Evolutionary conservation across 2,113 vertebrate genomes (phyloP).

Genomic region (Hemichromis elongatus): DNA sequence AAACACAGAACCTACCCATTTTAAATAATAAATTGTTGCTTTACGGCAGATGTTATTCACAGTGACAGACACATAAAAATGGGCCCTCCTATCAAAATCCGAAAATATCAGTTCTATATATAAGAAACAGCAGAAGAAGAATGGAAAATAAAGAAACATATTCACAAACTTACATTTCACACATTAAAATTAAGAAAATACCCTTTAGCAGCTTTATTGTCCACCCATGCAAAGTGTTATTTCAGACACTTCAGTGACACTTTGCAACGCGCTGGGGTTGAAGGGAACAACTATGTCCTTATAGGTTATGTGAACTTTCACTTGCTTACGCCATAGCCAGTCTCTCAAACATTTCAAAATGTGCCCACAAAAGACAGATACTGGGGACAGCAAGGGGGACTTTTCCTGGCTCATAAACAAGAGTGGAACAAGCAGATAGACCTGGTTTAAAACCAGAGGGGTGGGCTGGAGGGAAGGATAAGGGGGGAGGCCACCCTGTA

Average conservation of each 20-base stretch:
- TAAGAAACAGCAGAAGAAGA: not conserved
- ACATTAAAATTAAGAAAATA: not conserved
- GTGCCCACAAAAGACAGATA: not conserved
- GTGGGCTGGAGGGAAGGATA: not conserved
- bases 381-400: not conserved
- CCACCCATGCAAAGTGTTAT: not conserved
- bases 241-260: not conserved
- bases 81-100: not conserved
- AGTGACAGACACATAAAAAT: not conserved
- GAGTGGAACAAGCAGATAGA: not conserved
- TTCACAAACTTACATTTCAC: not conserved
- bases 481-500: not conserved
- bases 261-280: not conserved
- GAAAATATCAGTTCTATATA: slow-evolving; percentile 2
- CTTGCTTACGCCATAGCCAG: not conserved
- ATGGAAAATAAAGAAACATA: not conserved
- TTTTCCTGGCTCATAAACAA: slow-evolving; percentile 1
- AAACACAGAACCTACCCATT: not conserved
- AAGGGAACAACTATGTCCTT: not conserved
- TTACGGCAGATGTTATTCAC: not conserved
- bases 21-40: not conserved
- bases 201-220: not conserved
- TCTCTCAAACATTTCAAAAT: slow-evolving; percentile 19
- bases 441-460: not conserved
- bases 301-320: slow-evolving; percentile 21